Evolutionary conservation across 2,797 vertebrate species (phyloP).

Genomic region (Epinephelus coioides): DNA sequence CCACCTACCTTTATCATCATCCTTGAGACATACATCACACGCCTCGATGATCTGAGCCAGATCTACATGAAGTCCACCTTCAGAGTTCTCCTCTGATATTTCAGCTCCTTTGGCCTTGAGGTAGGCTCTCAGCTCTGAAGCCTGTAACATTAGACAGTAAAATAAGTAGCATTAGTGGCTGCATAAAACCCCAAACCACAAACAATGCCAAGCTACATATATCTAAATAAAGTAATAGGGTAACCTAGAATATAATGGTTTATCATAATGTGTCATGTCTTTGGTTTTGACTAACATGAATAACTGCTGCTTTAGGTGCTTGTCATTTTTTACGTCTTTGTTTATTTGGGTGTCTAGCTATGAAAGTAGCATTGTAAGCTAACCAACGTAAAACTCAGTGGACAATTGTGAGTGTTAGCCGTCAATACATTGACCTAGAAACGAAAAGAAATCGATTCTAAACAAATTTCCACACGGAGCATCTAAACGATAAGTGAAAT

Average conservation of each 20-base stretch:
- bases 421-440: rapidly evolving
- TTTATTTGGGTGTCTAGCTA: constrained; percentile 27
- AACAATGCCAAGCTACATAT: too few species aligned
- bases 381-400: background rate
- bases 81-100: constrained; percentile 97
- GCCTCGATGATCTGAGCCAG: constrained; percentile 97
- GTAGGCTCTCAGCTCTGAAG: constrained; percentile 94
- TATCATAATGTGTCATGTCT: background rate
- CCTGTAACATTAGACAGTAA: constrained; percentile 77
- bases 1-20: constrained; percentile 95
- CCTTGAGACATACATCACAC: constrained; percentile 95
- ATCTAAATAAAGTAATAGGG: too few species aligned
- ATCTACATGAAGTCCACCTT: constrained; percentile 95
- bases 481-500: rapidly evolving
- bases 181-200: background rate
- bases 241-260: too few species aligned
- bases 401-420: background rate
- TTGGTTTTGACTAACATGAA: background rate
- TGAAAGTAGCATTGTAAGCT: constrained; percentile 27
- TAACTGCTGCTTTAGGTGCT: background rate
- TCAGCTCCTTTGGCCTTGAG: constrained; percentile 97
- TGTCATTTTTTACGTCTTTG: background rate
- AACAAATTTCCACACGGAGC: rapidly evolving
- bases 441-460: rapidly evolving
- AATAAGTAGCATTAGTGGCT: background rate